These are phyloP conservation scores for Meles meles DNA, from an alignment of 2,113 vertebrate species.

Conservation along the genomic window DNA sequence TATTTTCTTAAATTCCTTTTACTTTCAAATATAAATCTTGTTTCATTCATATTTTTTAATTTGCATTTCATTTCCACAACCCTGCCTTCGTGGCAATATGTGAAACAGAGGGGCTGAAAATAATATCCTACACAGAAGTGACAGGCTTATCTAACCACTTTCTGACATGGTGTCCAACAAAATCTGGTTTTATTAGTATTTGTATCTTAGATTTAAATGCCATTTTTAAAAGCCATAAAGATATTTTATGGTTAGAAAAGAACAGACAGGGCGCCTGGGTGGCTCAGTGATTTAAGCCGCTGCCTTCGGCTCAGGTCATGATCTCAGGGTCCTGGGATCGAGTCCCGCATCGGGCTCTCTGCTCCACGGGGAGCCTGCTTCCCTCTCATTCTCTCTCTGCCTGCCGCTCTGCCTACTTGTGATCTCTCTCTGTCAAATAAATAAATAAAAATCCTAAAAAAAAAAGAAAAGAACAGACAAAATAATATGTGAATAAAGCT, in stretches of 20 bases:
- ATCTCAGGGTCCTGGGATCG: no score
- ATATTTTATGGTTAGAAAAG: neutral
- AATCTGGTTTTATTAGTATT: neutral
- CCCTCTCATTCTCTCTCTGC: no score
- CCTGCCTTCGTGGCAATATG: neutral
- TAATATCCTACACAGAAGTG: neutral
- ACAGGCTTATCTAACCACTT: neutral
- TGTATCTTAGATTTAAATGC: neutral
- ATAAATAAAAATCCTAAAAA: no score
- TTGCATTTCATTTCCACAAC: neutral
- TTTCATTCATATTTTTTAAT: neutral
- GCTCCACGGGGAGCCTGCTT: no score
- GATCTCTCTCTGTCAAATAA: no score
- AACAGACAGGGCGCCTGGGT: no score
- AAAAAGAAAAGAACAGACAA: neutral
- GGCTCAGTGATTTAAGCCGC: no score
- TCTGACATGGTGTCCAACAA: neutral
- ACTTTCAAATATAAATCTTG: neutral
- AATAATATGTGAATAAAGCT: neutral
- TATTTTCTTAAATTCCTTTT: constrained; percentile 5
- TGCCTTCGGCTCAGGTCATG: no score
- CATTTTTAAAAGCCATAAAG: neutral
- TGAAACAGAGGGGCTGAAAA: neutral
- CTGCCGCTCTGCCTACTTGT: no score
- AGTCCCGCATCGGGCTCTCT: no score